These are phyloP conservation scores for Salticus scenicus DNA, from an alignment of 2,888 invertebrate species.

Conservation along the genomic window DNA sequence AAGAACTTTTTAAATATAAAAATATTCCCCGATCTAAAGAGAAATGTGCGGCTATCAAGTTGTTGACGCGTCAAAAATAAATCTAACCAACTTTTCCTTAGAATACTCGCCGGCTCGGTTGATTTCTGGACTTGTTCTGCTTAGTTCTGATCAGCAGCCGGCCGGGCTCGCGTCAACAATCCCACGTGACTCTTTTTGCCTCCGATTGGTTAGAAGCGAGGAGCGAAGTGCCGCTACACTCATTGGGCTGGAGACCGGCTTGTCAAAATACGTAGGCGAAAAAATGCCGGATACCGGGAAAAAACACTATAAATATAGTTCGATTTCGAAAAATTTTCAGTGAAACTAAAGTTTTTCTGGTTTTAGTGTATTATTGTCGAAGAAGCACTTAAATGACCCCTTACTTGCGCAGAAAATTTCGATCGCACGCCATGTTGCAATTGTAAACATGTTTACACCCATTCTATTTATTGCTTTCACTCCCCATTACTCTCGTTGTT, in stretches of 20 bases:
- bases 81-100: background rate
- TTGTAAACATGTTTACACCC: conserved; percentile 68
- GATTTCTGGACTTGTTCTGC: conserved; percentile 60
- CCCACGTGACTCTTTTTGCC: conserved; percentile 79
- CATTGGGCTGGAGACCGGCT: conserved; percentile 76
- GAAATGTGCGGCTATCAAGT: background rate
- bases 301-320: conserved; percentile 59
- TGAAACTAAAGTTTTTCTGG: conserved; percentile 61
- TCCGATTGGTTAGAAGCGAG: conserved; percentile 76
- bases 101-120: conserved; percentile 21
- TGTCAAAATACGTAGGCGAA: conserved; percentile 54
- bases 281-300: conserved; percentile 64
- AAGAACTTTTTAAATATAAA: background rate
- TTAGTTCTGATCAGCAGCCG: conserved; percentile 44
- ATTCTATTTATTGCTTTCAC: conserved; percentile 28
- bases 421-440: conserved; percentile 55
- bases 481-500: conserved; percentile 14
- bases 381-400: background rate
- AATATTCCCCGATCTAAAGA: background rate
- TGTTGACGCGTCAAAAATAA: conserved; percentile 3
- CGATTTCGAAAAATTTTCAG: conserved; percentile 46
- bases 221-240: conserved; percentile 79
- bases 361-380: background rate
- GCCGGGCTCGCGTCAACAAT: conserved; percentile 80
- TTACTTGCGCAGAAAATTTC: background rate